phyloP scores from a whole-genome alignment of 2,888 invertebrate species.

The Antheraea assamensis region DNA sequence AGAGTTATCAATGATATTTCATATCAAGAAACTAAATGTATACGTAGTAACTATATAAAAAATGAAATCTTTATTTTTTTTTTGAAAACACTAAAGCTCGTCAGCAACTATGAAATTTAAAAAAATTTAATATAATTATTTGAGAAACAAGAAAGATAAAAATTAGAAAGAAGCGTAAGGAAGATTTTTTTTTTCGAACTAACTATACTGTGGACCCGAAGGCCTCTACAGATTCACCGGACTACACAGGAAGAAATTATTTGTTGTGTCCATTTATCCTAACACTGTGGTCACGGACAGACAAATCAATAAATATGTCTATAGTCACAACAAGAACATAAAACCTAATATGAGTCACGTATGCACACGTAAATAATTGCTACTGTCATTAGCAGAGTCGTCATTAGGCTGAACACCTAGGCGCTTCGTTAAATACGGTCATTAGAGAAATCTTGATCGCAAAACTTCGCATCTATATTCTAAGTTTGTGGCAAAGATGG shows the following conservation, averaged over 20 bases:
- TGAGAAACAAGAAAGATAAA: too few relatives aligned
- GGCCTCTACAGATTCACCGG: too few relatives aligned
- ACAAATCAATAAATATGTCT: background rate
- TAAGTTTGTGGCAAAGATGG: slow-evolving; percentile 13
- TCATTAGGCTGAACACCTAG: slow-evolving; percentile 21
- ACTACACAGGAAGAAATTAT: background rate
- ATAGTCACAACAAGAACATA: slow-evolving; percentile 9
- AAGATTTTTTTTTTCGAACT: too few relatives aligned
- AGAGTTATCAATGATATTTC: too few relatives aligned
- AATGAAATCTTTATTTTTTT: too few relatives aligned
- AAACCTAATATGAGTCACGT: slow-evolving; percentile 14
- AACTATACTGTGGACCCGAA: too few relatives aligned
- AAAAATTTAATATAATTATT: too few relatives aligned
- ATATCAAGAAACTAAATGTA: too few relatives aligned
- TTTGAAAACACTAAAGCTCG: too few relatives aligned
- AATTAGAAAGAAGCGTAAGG: too few relatives aligned
- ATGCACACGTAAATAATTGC: slow-evolving; percentile 21
- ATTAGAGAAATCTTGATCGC: slow-evolving; percentile 24
- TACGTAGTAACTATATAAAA: too few relatives aligned
- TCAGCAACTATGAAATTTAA: too few relatives aligned
- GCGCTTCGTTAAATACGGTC: slow-evolving; percentile 21
- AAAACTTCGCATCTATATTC: slow-evolving; percentile 21
- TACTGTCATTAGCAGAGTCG: slow-evolving; percentile 21
- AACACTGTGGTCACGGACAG: background rate
- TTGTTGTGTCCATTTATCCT: background rate